Conservation (phyloP, 2,888 invertebrate genomes). For the Dynastes grantii region DNA sequence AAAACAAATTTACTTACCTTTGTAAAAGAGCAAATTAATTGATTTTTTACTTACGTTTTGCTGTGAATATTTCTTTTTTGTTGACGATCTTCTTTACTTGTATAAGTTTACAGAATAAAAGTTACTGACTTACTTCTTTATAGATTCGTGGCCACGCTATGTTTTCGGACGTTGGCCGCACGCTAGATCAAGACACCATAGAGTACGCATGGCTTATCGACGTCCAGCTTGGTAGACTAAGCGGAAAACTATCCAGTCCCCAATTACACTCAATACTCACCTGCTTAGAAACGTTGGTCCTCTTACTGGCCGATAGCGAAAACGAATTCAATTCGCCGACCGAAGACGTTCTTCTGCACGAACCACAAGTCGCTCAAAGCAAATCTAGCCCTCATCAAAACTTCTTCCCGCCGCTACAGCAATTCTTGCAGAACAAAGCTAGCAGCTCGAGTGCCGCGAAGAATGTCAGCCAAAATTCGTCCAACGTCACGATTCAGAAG, state of each 20-base stretch:
- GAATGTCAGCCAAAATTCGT: conserved; percentile 39
- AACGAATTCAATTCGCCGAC: conserved; percentile 88
- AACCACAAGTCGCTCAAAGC: conserved; percentile 56
- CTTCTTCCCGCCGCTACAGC: conserved; percentile 58
- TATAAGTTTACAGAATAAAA: no score
- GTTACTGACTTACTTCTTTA: not conserved
- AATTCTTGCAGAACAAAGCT: conserved; percentile 58
- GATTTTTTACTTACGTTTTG: no score
- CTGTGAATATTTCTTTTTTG: no score
- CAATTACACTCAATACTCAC: conserved; percentile 91
- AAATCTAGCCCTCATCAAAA: conserved; percentile 57
- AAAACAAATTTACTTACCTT: no score
- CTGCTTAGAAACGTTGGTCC: conserved; percentile 89
- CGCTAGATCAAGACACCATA: conserved; percentile 93
- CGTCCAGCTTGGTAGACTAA: conserved; percentile 93
- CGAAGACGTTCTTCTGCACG: conserved; percentile 55
- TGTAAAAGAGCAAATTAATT: no score
- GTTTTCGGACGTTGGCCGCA: conserved; percentile 94
- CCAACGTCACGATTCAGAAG: conserved; percentile 42
- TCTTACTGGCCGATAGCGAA: conserved; percentile 90
- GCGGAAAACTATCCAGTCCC: conserved; percentile 91
- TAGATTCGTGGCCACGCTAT: conserved; percentile 94
- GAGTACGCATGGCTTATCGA: conserved; percentile 99
- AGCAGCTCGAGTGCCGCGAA: conserved; percentile 51
- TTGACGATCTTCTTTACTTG: no score